A percentile compares a stretch with the other conserved stretches of the same genome.
phyloP scores from a whole-genome alignment of 2,113 vertebrate species.

The Pseudorhombus dupliciocellatus region DNA sequence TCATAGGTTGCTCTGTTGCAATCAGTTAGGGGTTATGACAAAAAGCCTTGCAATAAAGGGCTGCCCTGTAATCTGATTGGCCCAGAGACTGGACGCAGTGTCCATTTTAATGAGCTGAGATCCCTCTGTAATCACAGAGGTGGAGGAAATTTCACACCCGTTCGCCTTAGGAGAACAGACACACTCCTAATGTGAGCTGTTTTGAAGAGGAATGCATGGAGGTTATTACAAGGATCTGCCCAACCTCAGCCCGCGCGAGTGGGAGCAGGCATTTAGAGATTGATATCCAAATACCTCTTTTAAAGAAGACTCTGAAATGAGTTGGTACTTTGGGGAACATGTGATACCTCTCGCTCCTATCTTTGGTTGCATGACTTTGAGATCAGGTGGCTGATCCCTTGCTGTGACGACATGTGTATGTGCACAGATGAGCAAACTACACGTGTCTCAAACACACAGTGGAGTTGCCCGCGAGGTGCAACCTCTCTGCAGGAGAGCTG shows the following conservation, averaged over 20 bases:
- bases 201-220: slow-evolving; percentile 7
- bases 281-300: background rate
- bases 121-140: slow-evolving; percentile 55
- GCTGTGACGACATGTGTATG: slow-evolving; percentile 26
- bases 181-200: slow-evolving; percentile 13
- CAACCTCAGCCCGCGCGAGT: slow-evolving; percentile 3
- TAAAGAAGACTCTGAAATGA: background rate
- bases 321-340: background rate
- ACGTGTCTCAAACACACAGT: slow-evolving; percentile 41
- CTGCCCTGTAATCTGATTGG: slow-evolving; percentile 76
- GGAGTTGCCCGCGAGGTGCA: slow-evolving; percentile 40
- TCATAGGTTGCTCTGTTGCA: slow-evolving; percentile 75
- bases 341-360: background rate
- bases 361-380: background rate
- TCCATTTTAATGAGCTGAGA: slow-evolving; percentile 74
- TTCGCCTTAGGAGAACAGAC: slow-evolving; percentile 31
- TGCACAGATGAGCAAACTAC: slow-evolving; percentile 19
- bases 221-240: slow-evolving; percentile 1
- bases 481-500: slow-evolving; percentile 47
- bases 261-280: slow-evolving; percentile 6
- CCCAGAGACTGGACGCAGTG: slow-evolving; percentile 57
- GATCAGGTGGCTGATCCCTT: slow-evolving; percentile 25
- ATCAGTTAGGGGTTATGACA: slow-evolving; percentile 79
- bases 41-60: slow-evolving; percentile 64
- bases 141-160: slow-evolving; percentile 51